These are phyloP conservation scores for Apogon talboti DNA, from an alignment of 2,797 vertebrate species.

Conservation along the genomic window DNA sequence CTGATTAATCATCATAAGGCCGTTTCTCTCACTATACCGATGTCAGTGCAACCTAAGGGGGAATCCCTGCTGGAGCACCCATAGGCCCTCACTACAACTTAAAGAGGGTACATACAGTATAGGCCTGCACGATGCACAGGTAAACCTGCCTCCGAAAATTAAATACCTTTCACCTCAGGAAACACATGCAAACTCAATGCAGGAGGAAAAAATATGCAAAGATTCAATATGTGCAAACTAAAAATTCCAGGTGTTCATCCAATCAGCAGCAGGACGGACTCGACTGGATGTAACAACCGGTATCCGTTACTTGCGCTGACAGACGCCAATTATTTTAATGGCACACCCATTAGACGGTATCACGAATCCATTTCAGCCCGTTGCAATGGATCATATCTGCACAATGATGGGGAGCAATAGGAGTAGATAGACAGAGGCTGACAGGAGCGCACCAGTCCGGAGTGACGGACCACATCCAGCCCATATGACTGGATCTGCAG, in stretches of 20 bases:
- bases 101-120: conserved; percentile 2
- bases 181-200: conserved; percentile 1
- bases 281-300: conserved; percentile 18
- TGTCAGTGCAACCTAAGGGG: conserved; percentile 61
- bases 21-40: conserved; percentile 41
- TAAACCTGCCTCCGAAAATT: background rate
- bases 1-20: conserved; percentile 83
- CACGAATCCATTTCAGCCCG: conserved; percentile 56
- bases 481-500: conserved; percentile 13
- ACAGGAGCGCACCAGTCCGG: conserved; percentile 16
- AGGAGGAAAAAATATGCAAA: background rate
- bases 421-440: conserved; percentile 11
- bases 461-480: conserved; percentile 28
- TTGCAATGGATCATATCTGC: conserved; percentile 54
- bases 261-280: conserved; percentile 37
- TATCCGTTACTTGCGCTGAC: conserved; percentile 40
- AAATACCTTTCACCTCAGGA: background rate
- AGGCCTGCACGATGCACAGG: conserved; percentile 16
- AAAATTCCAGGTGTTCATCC: conserved; percentile 48
- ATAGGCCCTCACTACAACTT: conserved; percentile 44
- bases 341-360: conserved; percentile 68
- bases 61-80: conserved; percentile 69
- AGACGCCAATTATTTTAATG: conserved; percentile 58
- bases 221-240: background rate
- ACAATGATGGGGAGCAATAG: conserved; percentile 11